Conservation (phyloP, 2,113 vertebrate species). For the Phalacrocorax pelagicus region DNA sequence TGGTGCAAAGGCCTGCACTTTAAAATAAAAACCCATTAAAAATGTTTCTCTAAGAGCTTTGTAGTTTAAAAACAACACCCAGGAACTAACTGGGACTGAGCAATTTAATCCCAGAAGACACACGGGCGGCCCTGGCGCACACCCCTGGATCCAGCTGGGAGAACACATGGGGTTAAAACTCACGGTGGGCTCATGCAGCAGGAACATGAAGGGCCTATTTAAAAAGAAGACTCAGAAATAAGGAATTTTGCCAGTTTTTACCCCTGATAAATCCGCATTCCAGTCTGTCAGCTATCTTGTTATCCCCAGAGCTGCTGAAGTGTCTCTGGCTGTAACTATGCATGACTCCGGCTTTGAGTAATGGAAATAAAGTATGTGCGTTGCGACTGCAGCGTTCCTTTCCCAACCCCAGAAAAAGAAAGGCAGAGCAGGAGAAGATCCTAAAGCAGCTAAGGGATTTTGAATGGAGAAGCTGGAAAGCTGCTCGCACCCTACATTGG, state of each 20-base stretch:
- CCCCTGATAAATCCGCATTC: slow-evolving; percentile 71
- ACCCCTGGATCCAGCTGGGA: background rate
- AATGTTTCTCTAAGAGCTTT: background rate
- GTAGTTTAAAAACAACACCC: background rate
- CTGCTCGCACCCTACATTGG: background rate
- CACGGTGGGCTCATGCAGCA: background rate
- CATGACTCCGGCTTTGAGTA: slow-evolving; percentile 67
- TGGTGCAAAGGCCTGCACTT: background rate
- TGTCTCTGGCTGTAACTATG: slow-evolving; percentile 65
- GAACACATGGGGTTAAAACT: slow-evolving; percentile 16
- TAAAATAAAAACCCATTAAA: slow-evolving; percentile 36
- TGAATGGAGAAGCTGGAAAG: background rate
- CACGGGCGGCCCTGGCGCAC: rapidly evolving
- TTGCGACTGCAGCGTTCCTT: background rate
- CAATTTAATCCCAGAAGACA: background rate
- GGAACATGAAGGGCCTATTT: slow-evolving; percentile 47
- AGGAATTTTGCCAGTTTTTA: slow-evolving; percentile 70
- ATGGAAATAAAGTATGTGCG: slow-evolving; percentile 68
- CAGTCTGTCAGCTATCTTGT: slow-evolving; percentile 75
- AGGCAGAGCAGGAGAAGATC: background rate
- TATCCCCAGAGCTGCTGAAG: slow-evolving; percentile 74
- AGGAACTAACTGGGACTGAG: background rate
- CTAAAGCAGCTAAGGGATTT: background rate
- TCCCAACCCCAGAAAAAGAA: background rate
- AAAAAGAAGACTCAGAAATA: slow-evolving; percentile 48